These are phyloP conservation scores for Phylloscopus trochiloides DNA, from an alignment of 2,113 vertebrate genomes.

Conservation along the genomic window DNA sequence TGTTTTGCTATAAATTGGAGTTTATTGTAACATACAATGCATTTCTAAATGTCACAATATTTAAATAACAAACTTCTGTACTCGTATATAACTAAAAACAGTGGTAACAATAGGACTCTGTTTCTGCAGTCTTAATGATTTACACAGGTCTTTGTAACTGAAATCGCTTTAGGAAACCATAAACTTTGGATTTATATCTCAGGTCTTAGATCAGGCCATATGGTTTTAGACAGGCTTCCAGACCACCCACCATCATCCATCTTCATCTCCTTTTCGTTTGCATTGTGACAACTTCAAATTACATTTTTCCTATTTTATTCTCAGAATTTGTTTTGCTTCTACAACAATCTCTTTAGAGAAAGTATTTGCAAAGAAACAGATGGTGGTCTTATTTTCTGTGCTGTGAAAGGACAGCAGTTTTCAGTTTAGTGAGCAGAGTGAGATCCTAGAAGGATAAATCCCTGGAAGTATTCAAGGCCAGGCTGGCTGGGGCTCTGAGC, in stretches of 20 bases:
- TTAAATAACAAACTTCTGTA: conserved; percentile 23
- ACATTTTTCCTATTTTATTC: not conserved
- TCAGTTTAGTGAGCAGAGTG: not conserved
- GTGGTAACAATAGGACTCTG: not conserved
- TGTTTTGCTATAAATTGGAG: conserved; percentile 36
- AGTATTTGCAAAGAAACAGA: conserved; percentile 5
- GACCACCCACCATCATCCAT: not conserved
- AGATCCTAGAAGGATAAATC: not conserved
- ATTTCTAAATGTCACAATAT: conserved; percentile 55
- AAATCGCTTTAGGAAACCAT: not conserved
- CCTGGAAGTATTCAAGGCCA: not conserved
- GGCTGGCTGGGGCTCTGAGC: not conserved
- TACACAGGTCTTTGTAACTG: not conserved
- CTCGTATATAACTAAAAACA: not conserved
- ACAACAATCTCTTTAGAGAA: not conserved
- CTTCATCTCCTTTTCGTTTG: not conserved
- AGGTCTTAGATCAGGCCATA: not conserved
- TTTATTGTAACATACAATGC: conserved; percentile 1
- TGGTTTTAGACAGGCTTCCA: conserved; percentile 4
- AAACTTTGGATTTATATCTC: not conserved
- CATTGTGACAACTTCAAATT: conserved; percentile 26
- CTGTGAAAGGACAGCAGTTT: not conserved
- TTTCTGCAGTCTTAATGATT: not conserved
- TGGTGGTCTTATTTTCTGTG: conserved; percentile 5
- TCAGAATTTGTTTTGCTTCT: conserved; percentile 1